Evolutionary conservation across 2,888 invertebrate genomes (phyloP).

Genomic region (Belgica antarctica): DNA sequence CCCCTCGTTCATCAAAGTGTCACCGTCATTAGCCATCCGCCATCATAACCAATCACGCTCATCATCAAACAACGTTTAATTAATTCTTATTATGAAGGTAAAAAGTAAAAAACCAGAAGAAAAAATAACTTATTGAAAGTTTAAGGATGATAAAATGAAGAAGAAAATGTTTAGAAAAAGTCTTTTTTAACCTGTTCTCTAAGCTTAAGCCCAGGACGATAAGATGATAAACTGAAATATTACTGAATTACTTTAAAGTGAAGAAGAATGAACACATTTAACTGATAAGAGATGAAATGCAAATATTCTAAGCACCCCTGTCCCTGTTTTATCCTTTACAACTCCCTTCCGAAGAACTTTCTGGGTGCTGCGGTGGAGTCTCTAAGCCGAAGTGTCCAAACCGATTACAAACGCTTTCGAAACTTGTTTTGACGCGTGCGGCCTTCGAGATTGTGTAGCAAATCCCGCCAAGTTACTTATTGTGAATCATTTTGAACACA

Average conservation of each 20-base stretch:
- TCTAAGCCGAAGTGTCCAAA: background rate
- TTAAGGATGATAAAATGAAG: slow-evolving; percentile 23
- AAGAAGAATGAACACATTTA: slow-evolving; percentile 24
- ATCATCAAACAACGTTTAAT: slow-evolving; percentile 29
- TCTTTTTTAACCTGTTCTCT: slow-evolving; percentile 39
- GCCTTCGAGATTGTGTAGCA: no score
- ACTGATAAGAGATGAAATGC: slow-evolving; percentile 32
- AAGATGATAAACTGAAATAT: slow-evolving; percentile 18
- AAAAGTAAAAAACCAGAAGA: background rate
- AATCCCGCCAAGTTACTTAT: no score
- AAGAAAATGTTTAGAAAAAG: slow-evolving; percentile 26
- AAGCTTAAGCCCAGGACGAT: slow-evolving; percentile 35
- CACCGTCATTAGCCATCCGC: background rate
- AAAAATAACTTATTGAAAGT: slow-evolving; percentile 32
- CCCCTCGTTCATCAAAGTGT: slow-evolving; percentile 4
- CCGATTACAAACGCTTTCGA: no score
- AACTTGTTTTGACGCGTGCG: no score
- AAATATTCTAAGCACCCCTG: slow-evolving; percentile 29
- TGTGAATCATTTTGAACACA: no score
- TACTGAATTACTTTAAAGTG: background rate
- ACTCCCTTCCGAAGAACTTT: no score
- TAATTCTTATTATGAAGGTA: slow-evolving; percentile 26
- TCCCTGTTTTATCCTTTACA: background rate
- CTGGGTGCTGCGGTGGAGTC: no score
- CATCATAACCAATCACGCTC: background rate